Conservation (phyloP, 1,140 invertebrate genomes). For the Drosophila chauvacae region DNA sequence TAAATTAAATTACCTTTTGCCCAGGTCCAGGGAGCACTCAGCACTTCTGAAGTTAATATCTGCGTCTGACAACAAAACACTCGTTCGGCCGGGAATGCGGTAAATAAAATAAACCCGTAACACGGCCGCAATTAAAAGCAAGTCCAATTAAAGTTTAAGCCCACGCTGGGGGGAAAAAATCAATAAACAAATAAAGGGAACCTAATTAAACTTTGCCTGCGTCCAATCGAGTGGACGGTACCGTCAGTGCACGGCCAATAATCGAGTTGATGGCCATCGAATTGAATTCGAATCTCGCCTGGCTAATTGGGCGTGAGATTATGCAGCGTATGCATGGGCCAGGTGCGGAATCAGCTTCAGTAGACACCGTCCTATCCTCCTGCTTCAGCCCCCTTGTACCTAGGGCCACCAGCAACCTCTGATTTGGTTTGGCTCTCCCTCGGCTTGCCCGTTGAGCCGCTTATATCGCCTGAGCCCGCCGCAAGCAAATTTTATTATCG, state of each 20-base stretch:
- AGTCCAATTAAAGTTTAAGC: slow-evolving; percentile 28
- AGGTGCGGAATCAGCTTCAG: background rate
- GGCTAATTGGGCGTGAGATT: slow-evolving; percentile 39
- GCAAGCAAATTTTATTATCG: slow-evolving; percentile 70
- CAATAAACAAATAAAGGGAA: slow-evolving; percentile 17
- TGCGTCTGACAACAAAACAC: slow-evolving; percentile 29
- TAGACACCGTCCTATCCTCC: background rate
- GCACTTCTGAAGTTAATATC: slow-evolving; percentile 7
- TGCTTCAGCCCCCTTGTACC: too few relatives aligned
- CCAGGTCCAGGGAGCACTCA: background rate
- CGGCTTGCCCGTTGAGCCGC: slow-evolving; percentile 59
- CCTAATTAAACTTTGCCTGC: slow-evolving; percentile 14
- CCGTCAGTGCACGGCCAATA: slow-evolving; percentile 13
- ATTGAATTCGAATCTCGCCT: background rate
- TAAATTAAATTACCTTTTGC: slow-evolving; percentile 14
- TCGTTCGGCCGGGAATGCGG: background rate
- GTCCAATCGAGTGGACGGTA: background rate
- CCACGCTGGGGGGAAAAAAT: slow-evolving; percentile 19
- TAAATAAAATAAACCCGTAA: slow-evolving; percentile 5
- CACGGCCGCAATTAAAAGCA: slow-evolving; percentile 27
- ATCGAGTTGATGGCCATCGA: slow-evolving; percentile 17
- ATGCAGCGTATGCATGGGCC: slow-evolving; percentile 16
- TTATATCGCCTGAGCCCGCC: slow-evolving; percentile 56
- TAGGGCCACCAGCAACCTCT: background rate
- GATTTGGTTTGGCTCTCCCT: background rate